Base-by-base conservation (phyloP, 2,888 invertebrate genomes). In the Heliothis peltigera region DNA sequence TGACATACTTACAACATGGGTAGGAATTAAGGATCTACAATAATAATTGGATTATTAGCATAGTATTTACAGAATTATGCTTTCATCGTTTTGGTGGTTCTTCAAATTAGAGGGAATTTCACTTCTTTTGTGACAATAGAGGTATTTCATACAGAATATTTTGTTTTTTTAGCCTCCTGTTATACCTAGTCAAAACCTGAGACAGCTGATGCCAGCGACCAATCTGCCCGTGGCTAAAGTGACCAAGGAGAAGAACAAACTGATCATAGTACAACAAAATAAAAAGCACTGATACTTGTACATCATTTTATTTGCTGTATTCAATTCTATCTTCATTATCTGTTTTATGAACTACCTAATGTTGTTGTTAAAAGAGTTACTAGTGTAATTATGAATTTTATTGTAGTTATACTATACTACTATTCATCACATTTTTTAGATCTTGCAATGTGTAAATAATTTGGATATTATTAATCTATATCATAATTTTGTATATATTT, bases 161-260 rank as follows among this genome's bases (percentile, higher is more conserved):
- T 7, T 46, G 28, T 67, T 60, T 18, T 62, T 85, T 85, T 43
- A 96, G 87, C 92, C 93, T 7, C 94, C 95, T 0, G 87, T 95
- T 39, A 96, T 97, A 83, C 96, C 97, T 28, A 96, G 96, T 83
- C 96, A 96, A 84, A 96, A 97, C 81, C 88, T 97, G 48, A 96
- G 97, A 64, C 97, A 97, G 83, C 89, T 97, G 51, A 96, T 96
- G 91, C 95, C 96, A 35, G 96, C 96, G 0, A 95, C 95, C 28
- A 95, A 96, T 44, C 88, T 95, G 32, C 96, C 97, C 0, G 96
- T 96, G 32, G 97, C 98, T 1, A 98, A 97, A 91, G 98, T 98
- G 35, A 98, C 98, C 0, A 96, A 97, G 70, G 97, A 97, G 87
- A 97, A 97, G 87, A 98, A 98, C 88, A 98, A 98, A 87, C 95